Conservation (phyloP, 2,888 invertebrate species). For the Isoperla grammatica region DNA sequence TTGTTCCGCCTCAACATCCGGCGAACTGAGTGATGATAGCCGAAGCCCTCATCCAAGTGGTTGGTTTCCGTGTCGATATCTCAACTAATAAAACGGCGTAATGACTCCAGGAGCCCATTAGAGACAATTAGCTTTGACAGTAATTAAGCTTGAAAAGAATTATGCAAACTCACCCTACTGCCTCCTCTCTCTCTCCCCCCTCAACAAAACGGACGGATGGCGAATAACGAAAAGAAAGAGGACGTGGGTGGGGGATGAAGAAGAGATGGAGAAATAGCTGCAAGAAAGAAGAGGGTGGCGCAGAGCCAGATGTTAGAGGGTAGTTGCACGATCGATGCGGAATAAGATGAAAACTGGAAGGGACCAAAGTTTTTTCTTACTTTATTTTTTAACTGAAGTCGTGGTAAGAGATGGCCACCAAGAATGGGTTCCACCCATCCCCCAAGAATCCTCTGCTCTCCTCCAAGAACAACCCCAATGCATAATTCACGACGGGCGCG, state of each 20-base stretch:
- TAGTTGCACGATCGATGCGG: conserved; percentile 13
- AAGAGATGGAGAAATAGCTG: conserved; percentile 19
- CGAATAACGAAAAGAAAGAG: conserved; percentile 6
- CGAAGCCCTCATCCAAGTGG: conserved; percentile 5
- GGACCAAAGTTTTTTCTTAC: conserved; percentile 25
- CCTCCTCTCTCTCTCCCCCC: not conserved
- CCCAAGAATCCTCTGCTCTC: not conserved
- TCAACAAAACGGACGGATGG: conserved; percentile 19
- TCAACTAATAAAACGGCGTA: conserved; percentile 19
- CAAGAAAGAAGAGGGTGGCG: conserved; percentile 20
- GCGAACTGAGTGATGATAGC: conserved; percentile 9
- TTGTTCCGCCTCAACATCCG: not conserved
- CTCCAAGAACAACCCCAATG: conserved; percentile 20
- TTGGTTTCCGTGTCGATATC: conserved; percentile 14
- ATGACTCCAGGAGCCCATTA: conserved; percentile 26
- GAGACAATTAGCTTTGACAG: conserved; percentile 31
- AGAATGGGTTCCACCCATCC: conserved; percentile 6
- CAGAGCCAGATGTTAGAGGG: conserved; percentile 24
- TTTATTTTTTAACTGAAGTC: conserved; percentile 19
- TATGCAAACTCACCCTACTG: conserved; percentile 26
- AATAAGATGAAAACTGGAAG: conserved; percentile 15
- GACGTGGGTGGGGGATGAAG: conserved; percentile 3
- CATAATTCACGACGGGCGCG: conserved; percentile 24
- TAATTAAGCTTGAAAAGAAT: conserved; percentile 31
- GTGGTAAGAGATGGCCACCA: conserved; percentile 18